phyloP scores from a whole-genome alignment of 2,888 invertebrate species.

The Nephrocerus scutellatus region DNA sequence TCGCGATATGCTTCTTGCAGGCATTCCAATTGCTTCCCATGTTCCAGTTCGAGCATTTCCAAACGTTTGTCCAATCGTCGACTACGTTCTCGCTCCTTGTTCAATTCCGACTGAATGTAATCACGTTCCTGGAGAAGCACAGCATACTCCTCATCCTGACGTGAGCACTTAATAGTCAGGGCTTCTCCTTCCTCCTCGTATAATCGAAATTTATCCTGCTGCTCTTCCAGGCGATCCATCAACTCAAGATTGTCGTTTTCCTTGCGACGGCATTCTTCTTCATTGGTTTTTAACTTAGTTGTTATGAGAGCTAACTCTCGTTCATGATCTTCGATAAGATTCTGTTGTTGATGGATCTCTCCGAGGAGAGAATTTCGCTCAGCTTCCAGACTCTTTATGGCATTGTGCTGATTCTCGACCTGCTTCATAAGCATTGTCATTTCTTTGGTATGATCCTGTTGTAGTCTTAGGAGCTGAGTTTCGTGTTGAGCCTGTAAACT shows the following conservation, averaged over 20 bases:
- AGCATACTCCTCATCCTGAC: slow-evolving; percentile 44
- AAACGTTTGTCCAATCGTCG: slow-evolving; percentile 64
- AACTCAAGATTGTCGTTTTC: slow-evolving; percentile 30
- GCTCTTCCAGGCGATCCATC: slow-evolving; percentile 30
- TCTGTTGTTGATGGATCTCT: slow-evolving; percentile 39
- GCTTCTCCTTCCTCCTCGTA: slow-evolving; percentile 31
- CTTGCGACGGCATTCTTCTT: slow-evolving; percentile 34
- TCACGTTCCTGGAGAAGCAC: slow-evolving; percentile 42
- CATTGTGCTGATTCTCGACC: slow-evolving; percentile 32
- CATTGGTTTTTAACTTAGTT: slow-evolving; percentile 32
- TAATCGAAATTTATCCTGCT: slow-evolving; percentile 26
- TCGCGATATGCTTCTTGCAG: slow-evolving; percentile 66
- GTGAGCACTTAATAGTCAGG: slow-evolving; percentile 37
- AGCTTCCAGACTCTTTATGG: slow-evolving; percentile 29
- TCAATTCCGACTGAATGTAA: slow-evolving; percentile 52
- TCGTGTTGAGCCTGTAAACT: slow-evolving; percentile 44
- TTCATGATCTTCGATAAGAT: slow-evolving; percentile 41
- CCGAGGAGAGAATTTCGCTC: slow-evolving; percentile 31
- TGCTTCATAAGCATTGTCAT: slow-evolving; percentile 32
- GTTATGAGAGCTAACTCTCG: slow-evolving; percentile 32
- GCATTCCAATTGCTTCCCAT: slow-evolving; percentile 74
- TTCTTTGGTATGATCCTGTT: slow-evolving; percentile 42
- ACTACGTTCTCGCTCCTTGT: slow-evolving; percentile 61
- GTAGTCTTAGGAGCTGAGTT: slow-evolving; percentile 43
- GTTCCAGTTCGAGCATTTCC: slow-evolving; percentile 71